Evolutionary conservation across 2,113 vertebrate genomes (phyloP).

Genomic region (Acrocephalus arundinaceus): DNA sequence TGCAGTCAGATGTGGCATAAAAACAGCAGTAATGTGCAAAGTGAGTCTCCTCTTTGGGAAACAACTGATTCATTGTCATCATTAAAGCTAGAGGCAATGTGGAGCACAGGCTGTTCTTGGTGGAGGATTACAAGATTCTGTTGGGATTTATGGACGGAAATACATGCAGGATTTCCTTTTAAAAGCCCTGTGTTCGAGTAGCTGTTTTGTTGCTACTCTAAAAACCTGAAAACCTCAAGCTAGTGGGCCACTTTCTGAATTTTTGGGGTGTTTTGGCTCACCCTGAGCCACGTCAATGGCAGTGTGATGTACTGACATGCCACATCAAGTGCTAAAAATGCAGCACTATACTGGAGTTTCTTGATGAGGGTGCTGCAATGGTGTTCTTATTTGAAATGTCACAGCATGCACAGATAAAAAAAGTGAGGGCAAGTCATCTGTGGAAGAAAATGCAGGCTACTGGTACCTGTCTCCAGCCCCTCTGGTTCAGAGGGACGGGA

Average conservation of each 20-base stretch:
- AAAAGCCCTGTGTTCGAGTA: not conserved
- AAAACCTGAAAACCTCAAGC: not conserved
- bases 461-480: not conserved
- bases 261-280: not conserved
- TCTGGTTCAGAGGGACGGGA: not conserved
- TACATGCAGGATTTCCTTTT: not conserved
- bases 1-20: not conserved
- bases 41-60: not conserved
- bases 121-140: conserved; percentile 27
- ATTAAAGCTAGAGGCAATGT: not conserved
- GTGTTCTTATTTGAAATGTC: not conserved
- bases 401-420: not conserved
- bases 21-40: not conserved
- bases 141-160: conserved; percentile 16
- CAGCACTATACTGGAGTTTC: not conserved
- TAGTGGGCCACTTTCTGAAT: not conserved
- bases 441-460: not conserved
- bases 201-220: not conserved
- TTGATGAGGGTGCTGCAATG: not conserved
- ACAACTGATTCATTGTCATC: not conserved
- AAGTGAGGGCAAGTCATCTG: not conserved
- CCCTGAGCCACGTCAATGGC: rapidly evolving
- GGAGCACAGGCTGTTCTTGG: conserved; percentile 18
- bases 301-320: rapidly evolving
- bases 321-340: not conserved